These are phyloP conservation scores for Nixonia krombeini DNA, from an alignment of 1,140 invertebrate species.

Conservation along the genomic window DNA sequence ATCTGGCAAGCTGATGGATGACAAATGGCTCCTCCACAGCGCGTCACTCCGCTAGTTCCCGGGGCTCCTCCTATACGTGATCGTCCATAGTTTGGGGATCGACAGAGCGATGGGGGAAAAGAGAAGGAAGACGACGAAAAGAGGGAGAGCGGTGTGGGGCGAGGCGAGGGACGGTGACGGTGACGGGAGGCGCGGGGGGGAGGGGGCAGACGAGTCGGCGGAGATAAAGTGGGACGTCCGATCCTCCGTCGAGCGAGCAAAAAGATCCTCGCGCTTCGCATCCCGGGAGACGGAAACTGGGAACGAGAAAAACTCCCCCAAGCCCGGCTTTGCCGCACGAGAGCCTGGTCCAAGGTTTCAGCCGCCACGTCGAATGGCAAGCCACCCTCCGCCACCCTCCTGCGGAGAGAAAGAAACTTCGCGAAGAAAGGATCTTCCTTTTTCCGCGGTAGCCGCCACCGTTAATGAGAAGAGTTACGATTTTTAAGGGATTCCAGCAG, in stretches of 20 bases:
- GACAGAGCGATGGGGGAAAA: conserved; percentile 37
- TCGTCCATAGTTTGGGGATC: conserved; percentile 59
- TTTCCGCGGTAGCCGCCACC: conserved; percentile 19
- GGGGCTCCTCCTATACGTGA: conserved; percentile 66
- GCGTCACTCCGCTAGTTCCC: conserved; percentile 66
- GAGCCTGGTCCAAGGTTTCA: conserved; percentile 58
- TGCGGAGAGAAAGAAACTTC: conserved; percentile 60
- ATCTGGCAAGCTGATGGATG: conserved; percentile 66
- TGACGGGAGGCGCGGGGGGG: conserved; percentile 19
- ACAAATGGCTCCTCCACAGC: conserved; percentile 68
- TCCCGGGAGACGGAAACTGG: conserved; percentile 68
- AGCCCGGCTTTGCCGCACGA: conserved; percentile 48
- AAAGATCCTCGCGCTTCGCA: conserved; percentile 58
- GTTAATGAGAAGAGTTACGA: conserved; percentile 23
- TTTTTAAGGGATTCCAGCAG: too few species aligned
- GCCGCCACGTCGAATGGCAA: conserved; percentile 56
- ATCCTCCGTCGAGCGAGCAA: conserved; percentile 58
- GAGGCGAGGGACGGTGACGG: conserved; percentile 27
- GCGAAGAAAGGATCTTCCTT: conserved; percentile 54
- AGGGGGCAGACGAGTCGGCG: conserved; percentile 41
- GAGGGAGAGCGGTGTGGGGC: too few species aligned
- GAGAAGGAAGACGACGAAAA: conserved; percentile 11
- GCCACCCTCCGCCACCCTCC: conserved; percentile 31
- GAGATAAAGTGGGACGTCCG: conserved; percentile 61
- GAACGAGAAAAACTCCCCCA: conserved; percentile 69